Evolutionary conservation across 2,888 invertebrate species (phyloP).

Genomic region (Camponotus fellah): DNA sequence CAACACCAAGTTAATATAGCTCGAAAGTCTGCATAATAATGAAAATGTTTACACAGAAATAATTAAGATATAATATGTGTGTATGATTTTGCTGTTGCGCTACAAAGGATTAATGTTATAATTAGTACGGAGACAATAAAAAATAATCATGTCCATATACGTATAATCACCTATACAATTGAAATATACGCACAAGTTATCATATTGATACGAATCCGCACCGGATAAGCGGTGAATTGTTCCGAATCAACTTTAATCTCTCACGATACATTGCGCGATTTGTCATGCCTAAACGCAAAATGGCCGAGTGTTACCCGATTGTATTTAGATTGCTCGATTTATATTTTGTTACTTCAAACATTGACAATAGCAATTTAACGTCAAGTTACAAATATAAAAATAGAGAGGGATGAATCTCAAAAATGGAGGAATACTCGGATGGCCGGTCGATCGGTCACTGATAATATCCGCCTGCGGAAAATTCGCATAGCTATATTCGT

Average conservation of each 20-base stretch:
- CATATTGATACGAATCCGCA: background rate
- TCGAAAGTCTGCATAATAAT: no score
- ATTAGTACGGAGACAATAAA: background rate
- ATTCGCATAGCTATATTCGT: constrained; percentile 31
- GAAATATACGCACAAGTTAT: background rate
- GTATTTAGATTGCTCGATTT: constrained; percentile 22
- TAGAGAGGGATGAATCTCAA: background rate
- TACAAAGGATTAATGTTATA: background rate
- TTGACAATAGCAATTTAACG: background rate
- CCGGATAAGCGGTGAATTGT: background rate
- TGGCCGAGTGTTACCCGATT: constrained; percentile 1
- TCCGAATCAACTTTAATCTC: constrained; percentile 26
- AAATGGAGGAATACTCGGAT: background rate
- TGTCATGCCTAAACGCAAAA: constrained; percentile 28
- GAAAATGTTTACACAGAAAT: no score
- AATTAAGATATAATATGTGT: no score
- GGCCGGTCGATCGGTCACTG: constrained; percentile 31
- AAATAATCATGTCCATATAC: background rate
- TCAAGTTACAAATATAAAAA: constrained; percentile 4
- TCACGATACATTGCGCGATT: constrained; percentile 22
- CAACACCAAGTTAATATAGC: no score
- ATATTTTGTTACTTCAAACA: constrained; percentile 11
- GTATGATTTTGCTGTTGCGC: background rate
- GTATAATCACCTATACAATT: constrained; percentile 5
- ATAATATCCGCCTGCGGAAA: constrained; percentile 38